Evolutionary conservation across 2,113 vertebrate species (phyloP), one percentile per base, ranked within the genome.

Genomic region (Datnioides undecimradiatus): DNA sequence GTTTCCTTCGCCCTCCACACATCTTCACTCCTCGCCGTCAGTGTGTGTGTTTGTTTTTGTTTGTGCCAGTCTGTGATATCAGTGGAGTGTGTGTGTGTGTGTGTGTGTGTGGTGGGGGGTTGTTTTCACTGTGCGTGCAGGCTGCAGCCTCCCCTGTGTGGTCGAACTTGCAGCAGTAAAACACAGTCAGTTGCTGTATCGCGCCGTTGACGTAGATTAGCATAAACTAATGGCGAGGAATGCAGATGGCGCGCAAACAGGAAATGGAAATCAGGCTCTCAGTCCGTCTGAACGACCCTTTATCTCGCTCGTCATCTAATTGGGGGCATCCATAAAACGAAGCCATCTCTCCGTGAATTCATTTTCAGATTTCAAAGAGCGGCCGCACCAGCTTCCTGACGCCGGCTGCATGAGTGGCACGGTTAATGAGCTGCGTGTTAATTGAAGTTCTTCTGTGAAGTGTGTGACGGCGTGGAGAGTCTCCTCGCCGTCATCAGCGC

Each of bases 171-270:
- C 40, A 59, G 55, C 14, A 55, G 43, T 40, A 63, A 48, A 54
- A 31, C 29, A 9, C 52, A 25, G 73, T 79, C 60, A 69, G 27
- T 58, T 31, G 55, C 43, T 46, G 57, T 38, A 38, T 68, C 33
- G 46, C 41, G 8, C 57, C 60, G 59, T n/a, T 40, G 59, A 41
- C 40, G 16, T 49, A 83, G 69, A 71, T 87, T 82, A 87, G 81
- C 86, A 85, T 85, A 87, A 87, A 88, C 84, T 66, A 87, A 83
- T 68, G 80, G 58, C 13, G 27, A 33, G 77, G 76, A 83, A 87
- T 73, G 67, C 80, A 82, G 80, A 84, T 43, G 81, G 59, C 71
- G 73, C 60, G 38, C 57, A 63, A 72, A 69, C 79, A 67, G 36
- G 52, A 76, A 69, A 52, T 38, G 60, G 59, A 82, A 72, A 82